phyloP scores from a whole-genome alignment of 2,888 invertebrate species.

The Tineola bisselliella region DNA sequence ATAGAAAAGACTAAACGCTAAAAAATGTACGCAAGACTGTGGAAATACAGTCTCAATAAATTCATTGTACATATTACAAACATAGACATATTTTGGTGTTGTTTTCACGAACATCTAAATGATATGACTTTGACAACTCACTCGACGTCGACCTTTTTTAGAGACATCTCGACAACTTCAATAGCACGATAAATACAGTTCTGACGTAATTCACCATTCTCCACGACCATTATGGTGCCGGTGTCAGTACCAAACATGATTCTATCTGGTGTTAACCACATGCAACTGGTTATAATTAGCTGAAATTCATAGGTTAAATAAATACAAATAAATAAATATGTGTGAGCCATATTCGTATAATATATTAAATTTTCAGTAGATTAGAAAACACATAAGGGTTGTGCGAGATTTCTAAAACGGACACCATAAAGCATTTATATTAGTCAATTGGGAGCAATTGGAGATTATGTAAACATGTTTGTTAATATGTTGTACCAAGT shows the following conservation, averaged over 20 bases:
- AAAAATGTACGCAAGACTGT: no score
- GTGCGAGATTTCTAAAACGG: no score
- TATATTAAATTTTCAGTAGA: no score
- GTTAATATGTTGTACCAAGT: no score
- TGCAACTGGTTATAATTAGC: conserved; percentile 76
- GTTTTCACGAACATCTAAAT: neutral
- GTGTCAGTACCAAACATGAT: conserved; percentile 83
- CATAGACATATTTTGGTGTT: neutral
- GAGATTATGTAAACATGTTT: no score
- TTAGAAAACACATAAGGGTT: no score
- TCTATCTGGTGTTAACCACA: conserved; percentile 86
- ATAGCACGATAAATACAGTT: conserved; percentile 69
- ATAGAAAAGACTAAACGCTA: neutral
- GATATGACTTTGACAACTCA: conserved; percentile 19
- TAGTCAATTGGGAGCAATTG: no score
- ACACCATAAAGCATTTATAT: no score
- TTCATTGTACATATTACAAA: no score
- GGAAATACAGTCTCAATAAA: no score
- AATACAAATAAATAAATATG: neutral
- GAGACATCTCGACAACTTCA: conserved; percentile 68
- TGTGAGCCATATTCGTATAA: no score
- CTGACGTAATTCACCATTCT: conserved; percentile 84
- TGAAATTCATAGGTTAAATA: conserved; percentile 25
- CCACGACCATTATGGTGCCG: conserved; percentile 81
- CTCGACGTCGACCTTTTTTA: conserved; percentile 71